Percentiles rank a stretch among this genome's conserved stretches.
Evolutionary conservation across 37 sponge, comb jelly and placozoan species (phyloP).

Genomic region (Spongia lamella): DNA sequence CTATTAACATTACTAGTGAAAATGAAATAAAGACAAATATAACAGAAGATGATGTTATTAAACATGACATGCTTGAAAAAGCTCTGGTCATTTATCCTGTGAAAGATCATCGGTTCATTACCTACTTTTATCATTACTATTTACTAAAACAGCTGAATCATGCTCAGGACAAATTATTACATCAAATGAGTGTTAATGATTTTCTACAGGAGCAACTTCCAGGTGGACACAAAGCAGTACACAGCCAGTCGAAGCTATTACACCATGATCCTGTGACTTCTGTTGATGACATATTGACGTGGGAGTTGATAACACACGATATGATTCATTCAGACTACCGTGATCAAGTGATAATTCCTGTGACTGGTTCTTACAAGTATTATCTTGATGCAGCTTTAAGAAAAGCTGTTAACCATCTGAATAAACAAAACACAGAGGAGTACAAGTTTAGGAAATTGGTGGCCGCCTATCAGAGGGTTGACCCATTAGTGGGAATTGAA

Average conservation of each 20-base stretch:
- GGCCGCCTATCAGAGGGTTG: conserved; percentile 30
- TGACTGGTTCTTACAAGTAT: conserved; percentile 13
- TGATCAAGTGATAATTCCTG: neutral
- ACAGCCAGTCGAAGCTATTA: neutral
- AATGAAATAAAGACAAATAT: neutral
- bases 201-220: conserved; percentile 31
- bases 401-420: conserved; percentile 37
- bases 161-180: conserved; percentile 9
- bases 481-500: conserved; percentile 21
- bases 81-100: conserved; percentile 29
- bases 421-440: neutral
- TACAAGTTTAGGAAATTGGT: conserved; percentile 23
- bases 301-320: conserved; percentile 38
- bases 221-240: neutral
- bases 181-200: conserved; percentile 7
- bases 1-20: conserved; percentile 1
- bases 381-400: neutral
- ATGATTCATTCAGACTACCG: conserved; percentile 17
- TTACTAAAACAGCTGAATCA: conserved; percentile 18
- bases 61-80: neutral
- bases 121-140: conserved; percentile 18
- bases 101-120: conserved; percentile 14
- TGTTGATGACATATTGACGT: conserved; percentile 15
- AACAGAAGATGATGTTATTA: conserved; percentile 4
- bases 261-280: neutral